Percentiles rank a stretch among this genome's conserved stretches.
These are phyloP conservation scores for Leptinotarsa haldemani DNA, from an alignment of 2,888 invertebrate genomes.

Conservation along the genomic window DNA sequence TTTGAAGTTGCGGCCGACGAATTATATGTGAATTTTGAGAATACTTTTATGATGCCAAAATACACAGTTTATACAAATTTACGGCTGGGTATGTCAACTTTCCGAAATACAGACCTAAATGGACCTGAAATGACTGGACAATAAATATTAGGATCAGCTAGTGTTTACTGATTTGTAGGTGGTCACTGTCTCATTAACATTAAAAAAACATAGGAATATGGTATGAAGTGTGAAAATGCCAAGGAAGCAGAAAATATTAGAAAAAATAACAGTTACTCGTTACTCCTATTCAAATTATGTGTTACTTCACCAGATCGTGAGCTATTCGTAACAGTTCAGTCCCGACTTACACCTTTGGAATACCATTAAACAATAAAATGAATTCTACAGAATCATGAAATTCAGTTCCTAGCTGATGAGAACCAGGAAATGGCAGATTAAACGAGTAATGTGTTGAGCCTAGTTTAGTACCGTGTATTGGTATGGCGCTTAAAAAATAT, in stretches of 20 bases:
- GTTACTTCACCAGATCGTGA: slow-evolving; percentile 39
- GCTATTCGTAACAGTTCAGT: slow-evolving; percentile 43
- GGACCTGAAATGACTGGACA: no score
- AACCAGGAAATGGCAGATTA: slow-evolving; percentile 25
- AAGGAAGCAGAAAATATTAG: background rate
- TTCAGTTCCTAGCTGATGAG: slow-evolving; percentile 24
- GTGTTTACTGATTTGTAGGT: background rate
- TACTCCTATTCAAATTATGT: slow-evolving; percentile 23
- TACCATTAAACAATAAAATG: slow-evolving; percentile 13
- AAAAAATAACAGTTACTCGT: slow-evolving; percentile 22
- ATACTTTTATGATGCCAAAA: no score
- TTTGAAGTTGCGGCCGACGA: no score
- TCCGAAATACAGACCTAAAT: no score
- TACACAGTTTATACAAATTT: no score
- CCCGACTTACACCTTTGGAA: slow-evolving; percentile 41
- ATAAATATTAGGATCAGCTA: background rate
- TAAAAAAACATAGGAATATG: background rate
- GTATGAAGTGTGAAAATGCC: slow-evolving; percentile 9
- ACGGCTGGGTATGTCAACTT: no score
- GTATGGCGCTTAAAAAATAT: background rate
- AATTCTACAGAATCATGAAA: slow-evolving; percentile 25
- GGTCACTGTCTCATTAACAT: background rate
- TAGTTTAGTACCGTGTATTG: background rate
- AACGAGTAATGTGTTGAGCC: background rate
- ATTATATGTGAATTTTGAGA: no score